Evolutionary conservation across 2,888 invertebrate genomes (phyloP).

Genomic region (Eueremaeus valkanovi): DNA sequence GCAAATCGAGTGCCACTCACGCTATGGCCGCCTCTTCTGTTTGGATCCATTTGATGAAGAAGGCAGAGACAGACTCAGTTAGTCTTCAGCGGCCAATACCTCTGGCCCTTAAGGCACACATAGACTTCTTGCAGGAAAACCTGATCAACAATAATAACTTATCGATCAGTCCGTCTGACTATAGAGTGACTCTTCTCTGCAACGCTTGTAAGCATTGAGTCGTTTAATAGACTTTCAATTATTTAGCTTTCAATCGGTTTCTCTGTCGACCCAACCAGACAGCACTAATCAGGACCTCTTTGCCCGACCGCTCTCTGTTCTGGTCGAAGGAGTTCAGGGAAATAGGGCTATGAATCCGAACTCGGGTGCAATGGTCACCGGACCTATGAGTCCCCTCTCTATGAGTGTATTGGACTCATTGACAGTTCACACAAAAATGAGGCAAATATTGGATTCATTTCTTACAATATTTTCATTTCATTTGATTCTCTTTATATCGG

Average conservation of each 20-base stretch:
- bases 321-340: conserved; percentile 75
- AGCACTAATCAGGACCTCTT: conserved; percentile 82
- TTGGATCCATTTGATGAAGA: conserved; percentile 92
- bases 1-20: conserved; percentile 76
- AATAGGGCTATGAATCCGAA: conserved; percentile 61
- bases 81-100: conserved; percentile 71
- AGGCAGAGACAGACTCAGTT: conserved; percentile 81
- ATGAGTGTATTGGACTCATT: conserved; percentile 89
- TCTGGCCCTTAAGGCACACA: conserved; percentile 72
- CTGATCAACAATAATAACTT: conserved; percentile 53
- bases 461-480: conserved; percentile 45
- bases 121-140: conserved; percentile 78
- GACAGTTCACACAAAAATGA: conserved; percentile 95
- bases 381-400: conserved; percentile 77
- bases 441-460: conserved; percentile 51
- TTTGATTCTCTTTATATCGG: too few relatives aligned
- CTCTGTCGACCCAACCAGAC: too few relatives aligned
- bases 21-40: conserved; percentile 93
- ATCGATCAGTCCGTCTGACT: conserved; percentile 70
- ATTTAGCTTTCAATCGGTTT: background rate
- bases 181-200: conserved; percentile 82
- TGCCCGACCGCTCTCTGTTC: conserved; percentile 82
- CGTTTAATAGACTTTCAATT: background rate
- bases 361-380: conserved; percentile 77
- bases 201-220: conserved; percentile 68